Base-by-base conservation (phyloP, 2,113 vertebrate genomes). In the Brachionichthys hirsutus region DNA sequence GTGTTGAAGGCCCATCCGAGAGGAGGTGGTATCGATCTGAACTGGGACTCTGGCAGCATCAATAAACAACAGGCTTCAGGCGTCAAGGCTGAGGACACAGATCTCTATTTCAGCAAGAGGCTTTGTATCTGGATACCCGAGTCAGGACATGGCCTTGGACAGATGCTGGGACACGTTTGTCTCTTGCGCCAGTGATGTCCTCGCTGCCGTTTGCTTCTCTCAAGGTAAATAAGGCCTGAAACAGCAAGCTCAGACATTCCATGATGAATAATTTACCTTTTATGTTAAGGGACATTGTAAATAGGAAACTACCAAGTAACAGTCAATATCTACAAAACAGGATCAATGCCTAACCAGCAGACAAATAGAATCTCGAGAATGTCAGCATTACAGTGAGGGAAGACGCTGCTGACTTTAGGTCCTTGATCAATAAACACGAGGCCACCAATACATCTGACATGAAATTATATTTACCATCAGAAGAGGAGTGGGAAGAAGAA, bases 41-140 rank as follows among this genome's bases (percentile, higher is more conserved):
- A 59, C 53, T 13, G 63, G 20, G 59, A 67, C 73, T 80, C 64
- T 85, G 81, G 80, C 85, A 87, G 83, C 75, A 56, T 83, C 84
- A 85, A 89, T 90, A 90, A 90, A 90, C 84, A 86, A 90, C 70
- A 46, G 43, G 70, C 81, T 81, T 78, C 76, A 56, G 77, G 82
- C 85, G 81, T 85, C 88, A 89, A 89, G 88, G 88, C 84, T 77
- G 80, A 83, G 70, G 61, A 82, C 80, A 83, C 77, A 68, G 74
- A 62, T 83, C 85, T 85, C 76, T 80, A 75, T 83, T 85, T 88
- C 80, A 81, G 71, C 77, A 20, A 19, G 36, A 71, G 70, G 64
- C 62, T 69, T 71, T 14, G 51, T 62, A 77, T 85, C 71, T 76
- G 70, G 81, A 83, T 54, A 73, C 76, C 77, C 59, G 83, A 83